These are phyloP conservation scores for Stenodera caucasica DNA, from an alignment of 2,888 invertebrate genomes.

Conservation along the genomic window DNA sequence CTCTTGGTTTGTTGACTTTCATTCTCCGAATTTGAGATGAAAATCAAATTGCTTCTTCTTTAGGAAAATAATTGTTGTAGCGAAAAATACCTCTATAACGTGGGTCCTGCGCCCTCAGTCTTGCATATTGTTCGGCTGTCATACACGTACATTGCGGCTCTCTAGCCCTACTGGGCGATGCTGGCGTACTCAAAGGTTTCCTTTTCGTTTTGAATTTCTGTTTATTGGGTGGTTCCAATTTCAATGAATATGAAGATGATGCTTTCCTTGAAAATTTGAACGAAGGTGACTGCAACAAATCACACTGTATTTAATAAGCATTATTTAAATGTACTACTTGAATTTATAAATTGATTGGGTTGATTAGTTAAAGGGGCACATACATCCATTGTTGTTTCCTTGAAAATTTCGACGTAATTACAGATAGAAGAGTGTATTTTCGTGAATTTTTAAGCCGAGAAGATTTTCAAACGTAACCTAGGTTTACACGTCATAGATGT, in stretches of 20 bases:
- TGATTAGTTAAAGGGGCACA: too few species aligned
- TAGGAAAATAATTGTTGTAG: too few species aligned
- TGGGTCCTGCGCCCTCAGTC: constrained; percentile 82
- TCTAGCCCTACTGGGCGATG: constrained; percentile 81
- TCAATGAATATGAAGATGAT: constrained; percentile 94
- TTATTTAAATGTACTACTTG: constrained; percentile 36
- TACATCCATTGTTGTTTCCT: too few species aligned
- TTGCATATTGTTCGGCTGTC: constrained; percentile 89
- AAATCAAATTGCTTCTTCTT: too few species aligned
- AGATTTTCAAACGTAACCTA: too few species aligned
- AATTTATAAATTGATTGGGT: not conserved
- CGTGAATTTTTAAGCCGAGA: too few species aligned
- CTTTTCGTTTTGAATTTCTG: constrained; percentile 86
- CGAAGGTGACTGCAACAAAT: constrained; percentile 89
- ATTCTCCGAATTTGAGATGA: too few species aligned
- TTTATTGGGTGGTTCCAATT: constrained; percentile 86
- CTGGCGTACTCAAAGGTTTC: constrained; percentile 91
- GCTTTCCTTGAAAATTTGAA: constrained; percentile 98
- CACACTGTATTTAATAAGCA: constrained; percentile 59
- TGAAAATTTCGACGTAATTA: too few species aligned
- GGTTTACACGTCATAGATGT: too few species aligned
- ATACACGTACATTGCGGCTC: constrained; percentile 95
- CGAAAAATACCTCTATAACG: constrained; percentile 66
- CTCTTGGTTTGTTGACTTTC: too few species aligned
- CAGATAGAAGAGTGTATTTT: too few species aligned